These are phyloP conservation scores for Rapana venosa DNA, from an alignment of 2,888 invertebrate genomes.

Conservation along the genomic window DNA sequence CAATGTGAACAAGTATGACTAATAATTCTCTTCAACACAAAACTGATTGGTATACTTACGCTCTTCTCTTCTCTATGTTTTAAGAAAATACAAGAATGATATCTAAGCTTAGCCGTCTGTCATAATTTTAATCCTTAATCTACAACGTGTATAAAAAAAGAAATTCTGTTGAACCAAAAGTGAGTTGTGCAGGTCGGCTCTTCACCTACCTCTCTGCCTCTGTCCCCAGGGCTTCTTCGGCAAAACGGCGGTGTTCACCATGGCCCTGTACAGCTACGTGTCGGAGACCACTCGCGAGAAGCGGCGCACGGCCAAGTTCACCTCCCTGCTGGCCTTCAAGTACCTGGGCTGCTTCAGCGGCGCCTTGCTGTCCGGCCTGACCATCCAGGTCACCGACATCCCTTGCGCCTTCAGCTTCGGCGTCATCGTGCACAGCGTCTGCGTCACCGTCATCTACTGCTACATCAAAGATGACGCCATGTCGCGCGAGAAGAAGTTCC, in stretches of 20 bases:
- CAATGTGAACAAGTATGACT: too few species aligned
- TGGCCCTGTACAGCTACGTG: conserved; percentile 78
- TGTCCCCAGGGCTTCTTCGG: conserved; percentile 73
- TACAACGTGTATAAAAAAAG: too few species aligned
- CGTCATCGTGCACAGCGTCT: conserved; percentile 63
- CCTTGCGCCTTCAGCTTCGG: conserved; percentile 66
- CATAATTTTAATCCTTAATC: too few species aligned
- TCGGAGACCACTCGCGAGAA: conserved; percentile 72
- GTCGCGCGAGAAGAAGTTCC: conserved; percentile 55
- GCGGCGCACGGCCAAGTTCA: conserved; percentile 72
- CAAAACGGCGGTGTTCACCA: conserved; percentile 77
- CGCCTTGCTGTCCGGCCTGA: conserved; percentile 68
- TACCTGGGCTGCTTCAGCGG: conserved; percentile 76
- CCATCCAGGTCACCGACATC: conserved; percentile 63
- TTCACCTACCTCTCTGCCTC: background rate
- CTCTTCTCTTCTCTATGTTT: too few species aligned
- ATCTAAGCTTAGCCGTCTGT: too few species aligned
- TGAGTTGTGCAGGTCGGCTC: background rate
- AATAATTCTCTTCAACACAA: too few species aligned
- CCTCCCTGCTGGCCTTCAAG: conserved; percentile 76
- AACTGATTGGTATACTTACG: too few species aligned
- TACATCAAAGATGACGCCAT: conserved; percentile 59
- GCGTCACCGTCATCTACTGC: conserved; percentile 63
- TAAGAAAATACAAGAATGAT: too few species aligned
- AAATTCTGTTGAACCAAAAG: background rate